Percentiles rank a stretch among this genome's conserved stretches.
These are phyloP conservation scores for Ostrea denselamellosa DNA, from an alignment of 1,140 invertebrate species.

Conservation along the genomic window DNA sequence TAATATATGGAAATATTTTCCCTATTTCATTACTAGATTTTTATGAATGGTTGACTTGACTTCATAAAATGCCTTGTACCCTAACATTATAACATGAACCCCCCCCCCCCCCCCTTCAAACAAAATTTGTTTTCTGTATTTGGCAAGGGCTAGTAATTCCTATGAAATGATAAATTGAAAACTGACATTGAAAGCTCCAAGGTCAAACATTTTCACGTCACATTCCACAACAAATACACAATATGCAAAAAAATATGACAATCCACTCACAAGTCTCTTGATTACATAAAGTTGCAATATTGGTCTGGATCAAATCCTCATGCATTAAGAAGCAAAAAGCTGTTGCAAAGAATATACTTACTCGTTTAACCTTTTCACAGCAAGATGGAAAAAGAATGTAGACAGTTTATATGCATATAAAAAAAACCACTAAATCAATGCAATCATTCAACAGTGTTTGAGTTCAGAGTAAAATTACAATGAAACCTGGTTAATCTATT, in stretches of 20 bases:
- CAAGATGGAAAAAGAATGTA: slow-evolving; percentile 30
- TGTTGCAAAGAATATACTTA: slow-evolving; percentile 8
- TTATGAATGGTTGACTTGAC: not conserved
- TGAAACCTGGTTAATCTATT: not conserved
- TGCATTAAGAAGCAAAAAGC: slow-evolving; percentile 18
- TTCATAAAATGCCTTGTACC: not conserved
- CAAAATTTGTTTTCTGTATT: not conserved
- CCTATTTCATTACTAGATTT: not conserved
- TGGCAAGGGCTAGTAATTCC: not conserved
- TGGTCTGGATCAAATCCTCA: slow-evolving; percentile 7
- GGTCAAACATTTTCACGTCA: not conserved
- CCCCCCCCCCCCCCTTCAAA: too few species aligned
- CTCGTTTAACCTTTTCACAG: slow-evolving; percentile 25
- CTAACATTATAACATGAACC: too few species aligned
- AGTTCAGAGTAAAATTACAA: not conserved
- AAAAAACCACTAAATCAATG: not conserved
- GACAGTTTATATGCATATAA: slow-evolving; percentile 8
- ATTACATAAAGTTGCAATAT: not conserved
- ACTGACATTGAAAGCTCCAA: not conserved
- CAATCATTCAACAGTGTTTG: not conserved
- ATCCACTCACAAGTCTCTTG: not conserved
- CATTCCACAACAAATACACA: not conserved
- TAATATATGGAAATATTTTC: not conserved
- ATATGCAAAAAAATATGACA: not conserved
- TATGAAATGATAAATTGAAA: not conserved